Evolutionary conservation across 2,797 vertebrate species (phyloP), one percentile per base, ranked within the genome.

Genomic region (Poeciliopsis turneri): DNA sequence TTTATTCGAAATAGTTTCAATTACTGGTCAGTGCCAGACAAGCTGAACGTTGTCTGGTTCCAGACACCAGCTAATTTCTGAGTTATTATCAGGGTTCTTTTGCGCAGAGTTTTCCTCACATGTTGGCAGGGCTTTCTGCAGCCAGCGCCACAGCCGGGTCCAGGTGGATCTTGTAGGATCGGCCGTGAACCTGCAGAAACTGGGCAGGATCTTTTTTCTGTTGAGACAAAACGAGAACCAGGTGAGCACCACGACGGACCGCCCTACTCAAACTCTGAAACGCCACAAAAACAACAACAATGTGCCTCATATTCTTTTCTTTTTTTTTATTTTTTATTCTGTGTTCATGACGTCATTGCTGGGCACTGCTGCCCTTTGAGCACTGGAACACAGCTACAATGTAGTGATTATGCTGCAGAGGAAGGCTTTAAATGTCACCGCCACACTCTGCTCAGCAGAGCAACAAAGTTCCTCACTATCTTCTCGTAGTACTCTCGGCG

Each of bases 201-300:
- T 99, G 98, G n/a, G 98, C 98, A 0, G 98, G 98, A 90, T 99
- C 98, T 90, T 99, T 99, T 95, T 99, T 99, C 98, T 98, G 82
- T 72, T 0, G 23, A 28, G 47, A 81, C 30, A 85, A 83, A 85
- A 86, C 2, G 0, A 72, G 20, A 75, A 7, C 6, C 2, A 16
- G 15, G 81, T 4, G 74, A 64, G 45, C 3, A 71, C 1, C 55
- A 80, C 9, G 20, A 25, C 5, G 12, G 5, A 1, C 15, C 13
- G 8, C 12, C 12, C 20, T 43, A 30, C 47, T 16, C 39, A 59
- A 57, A 3, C 10, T 10, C 20, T 13, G 25, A 53, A 51, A 12
- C 15, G n/a, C 12, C 8, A 23, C 7, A 46, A 46, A 15, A 70
- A 53, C 59, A 20, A n/a, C 12, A 8, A 51, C 49, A 70, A 53